A percentile compares a stretch with the other conserved stretches of the same genome.
These are phyloP conservation scores for Drepanosiphum platanoidis DNA, from an alignment of 2,888 invertebrate species.

Conservation along the genomic window DNA sequence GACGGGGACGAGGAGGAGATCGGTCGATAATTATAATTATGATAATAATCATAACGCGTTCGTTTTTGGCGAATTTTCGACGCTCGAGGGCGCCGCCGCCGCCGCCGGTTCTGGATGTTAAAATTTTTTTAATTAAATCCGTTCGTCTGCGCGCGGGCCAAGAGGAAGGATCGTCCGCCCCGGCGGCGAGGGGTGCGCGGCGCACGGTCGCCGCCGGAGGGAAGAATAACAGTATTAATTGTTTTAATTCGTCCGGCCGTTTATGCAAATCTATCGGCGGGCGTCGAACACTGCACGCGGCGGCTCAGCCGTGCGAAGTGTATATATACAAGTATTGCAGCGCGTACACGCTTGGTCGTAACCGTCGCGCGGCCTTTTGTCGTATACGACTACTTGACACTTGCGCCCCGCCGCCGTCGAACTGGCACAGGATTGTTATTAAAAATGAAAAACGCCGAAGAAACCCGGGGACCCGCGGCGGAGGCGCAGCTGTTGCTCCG, in stretches of 20 bases:
- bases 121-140: slow-evolving; percentile 62
- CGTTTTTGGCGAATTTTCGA: slow-evolving; percentile 62
- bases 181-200: not conserved
- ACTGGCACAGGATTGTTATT: slow-evolving; percentile 5
- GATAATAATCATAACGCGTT: slow-evolving; percentile 60
- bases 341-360: not conserved
- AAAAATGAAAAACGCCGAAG: slow-evolving; percentile 21
- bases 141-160: slow-evolving; percentile 31
- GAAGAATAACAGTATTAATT: slow-evolving; percentile 61
- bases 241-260: slow-evolving; percentile 61
- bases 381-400: slow-evolving; percentile 21
- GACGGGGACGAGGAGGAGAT: slow-evolving; percentile 15
- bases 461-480: not conserved
- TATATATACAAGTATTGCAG: not conserved
- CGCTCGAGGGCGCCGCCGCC: slow-evolving; percentile 56
- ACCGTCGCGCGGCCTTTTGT: slow-evolving; percentile 24
- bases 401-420: not conserved
- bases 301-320: not conserved
- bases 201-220: not conserved
- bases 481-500: slow-evolving; percentile 25
- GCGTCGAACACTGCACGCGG: slow-evolving; percentile 25
- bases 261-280: slow-evolving; percentile 58
- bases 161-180: not conserved
- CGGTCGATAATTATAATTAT: slow-evolving; percentile 61
- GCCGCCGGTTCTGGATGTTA: slow-evolving; percentile 50